Evolutionary conservation across 2,113 vertebrate species (phyloP).

Genomic region (Proterorhinus semilunaris): DNA sequence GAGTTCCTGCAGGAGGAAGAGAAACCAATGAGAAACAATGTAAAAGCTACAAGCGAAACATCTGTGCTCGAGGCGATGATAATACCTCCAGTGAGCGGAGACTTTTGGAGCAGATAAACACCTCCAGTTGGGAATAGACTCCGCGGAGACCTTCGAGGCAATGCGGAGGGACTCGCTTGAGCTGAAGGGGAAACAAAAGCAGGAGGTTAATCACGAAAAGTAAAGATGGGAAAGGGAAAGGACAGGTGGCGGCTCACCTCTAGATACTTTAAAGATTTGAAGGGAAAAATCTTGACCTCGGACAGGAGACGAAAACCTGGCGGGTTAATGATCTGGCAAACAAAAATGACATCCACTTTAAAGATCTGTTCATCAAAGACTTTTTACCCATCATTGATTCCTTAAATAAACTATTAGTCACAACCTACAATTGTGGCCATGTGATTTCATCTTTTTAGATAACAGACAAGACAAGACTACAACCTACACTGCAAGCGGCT

Average conservation of each 20-base stretch:
- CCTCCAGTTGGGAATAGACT: conserved; percentile 92
- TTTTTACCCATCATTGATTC: too few relatives aligned
- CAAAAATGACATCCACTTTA: background rate
- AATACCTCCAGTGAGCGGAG: conserved; percentile 86
- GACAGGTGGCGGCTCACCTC: conserved; percentile 76
- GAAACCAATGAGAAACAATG: conserved; percentile 19
- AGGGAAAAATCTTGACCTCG: conserved; percentile 91
- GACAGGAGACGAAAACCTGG: conserved; percentile 76
- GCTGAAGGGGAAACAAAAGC: conserved; percentile 42
- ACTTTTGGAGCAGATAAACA: conserved; percentile 87
- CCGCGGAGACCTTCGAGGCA: conserved; percentile 87
- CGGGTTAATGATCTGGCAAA: conserved; percentile 81
- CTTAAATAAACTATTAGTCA: too few relatives aligned
- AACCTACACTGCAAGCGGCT: too few relatives aligned
- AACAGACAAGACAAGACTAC: too few relatives aligned
- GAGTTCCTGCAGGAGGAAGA: conserved; percentile 81
- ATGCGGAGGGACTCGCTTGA: conserved; percentile 86
- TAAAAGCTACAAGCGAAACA: background rate
- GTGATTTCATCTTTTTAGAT: too few relatives aligned
- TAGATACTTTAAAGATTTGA: conserved; percentile 89
- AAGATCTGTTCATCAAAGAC: background rate
- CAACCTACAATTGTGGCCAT: too few relatives aligned
- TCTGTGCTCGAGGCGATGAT: conserved; percentile 10
- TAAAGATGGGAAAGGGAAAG: background rate
- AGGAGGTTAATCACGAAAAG: background rate